Evolutionary conservation across 2,113 vertebrate species (phyloP).

Genomic region (Oenanthe oenanthe): DNA sequence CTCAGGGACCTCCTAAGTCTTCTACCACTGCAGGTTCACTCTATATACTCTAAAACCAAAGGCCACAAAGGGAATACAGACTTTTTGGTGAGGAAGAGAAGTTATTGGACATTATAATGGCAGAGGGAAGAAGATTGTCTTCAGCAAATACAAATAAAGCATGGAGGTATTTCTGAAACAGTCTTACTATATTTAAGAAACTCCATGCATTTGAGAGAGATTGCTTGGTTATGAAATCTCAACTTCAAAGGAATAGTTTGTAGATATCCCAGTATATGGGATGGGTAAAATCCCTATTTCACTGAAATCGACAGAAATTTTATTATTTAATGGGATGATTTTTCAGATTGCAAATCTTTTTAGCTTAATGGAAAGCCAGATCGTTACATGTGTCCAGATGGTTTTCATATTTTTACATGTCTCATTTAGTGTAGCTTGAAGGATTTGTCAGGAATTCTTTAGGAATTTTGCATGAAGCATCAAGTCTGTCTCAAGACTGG

Average conservation of each 20-base stretch:
- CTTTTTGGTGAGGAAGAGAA: background rate
- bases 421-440: background rate
- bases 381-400: background rate
- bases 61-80: background rate
- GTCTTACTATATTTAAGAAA: background rate
- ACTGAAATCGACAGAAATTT: background rate
- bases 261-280: background rate
- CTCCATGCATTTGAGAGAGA: background rate
- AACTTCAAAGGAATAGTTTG: background rate
- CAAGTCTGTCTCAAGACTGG: background rate
- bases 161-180: background rate
- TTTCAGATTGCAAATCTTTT: background rate
- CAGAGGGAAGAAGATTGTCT: background rate
- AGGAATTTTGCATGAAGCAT: background rate
- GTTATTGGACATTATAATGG: background rate
- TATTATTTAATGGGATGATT: background rate
- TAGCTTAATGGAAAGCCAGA: background rate
- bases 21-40: background rate
- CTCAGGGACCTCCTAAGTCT: background rate
- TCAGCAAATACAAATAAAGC: background rate
- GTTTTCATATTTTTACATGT: background rate
- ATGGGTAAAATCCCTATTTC: background rate
- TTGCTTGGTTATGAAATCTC: background rate
- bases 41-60: background rate
- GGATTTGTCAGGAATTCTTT: background rate